Evolutionary conservation across 2,113 vertebrate genomes (phyloP).

Genomic region (Pseudonaja textilis): DNA sequence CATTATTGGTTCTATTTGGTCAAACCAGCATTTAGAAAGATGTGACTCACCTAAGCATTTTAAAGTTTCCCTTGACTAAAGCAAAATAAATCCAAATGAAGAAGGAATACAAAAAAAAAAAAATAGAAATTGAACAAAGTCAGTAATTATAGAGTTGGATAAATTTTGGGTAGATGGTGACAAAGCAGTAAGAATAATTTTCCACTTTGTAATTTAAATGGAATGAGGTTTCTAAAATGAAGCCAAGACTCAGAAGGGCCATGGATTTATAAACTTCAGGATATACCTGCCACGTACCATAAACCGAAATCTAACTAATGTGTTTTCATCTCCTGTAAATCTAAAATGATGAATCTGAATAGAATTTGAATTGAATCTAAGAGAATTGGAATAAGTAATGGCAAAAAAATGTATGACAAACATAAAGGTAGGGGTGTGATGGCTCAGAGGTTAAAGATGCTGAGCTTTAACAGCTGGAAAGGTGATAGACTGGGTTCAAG

Average conservation of each 20-base stretch:
- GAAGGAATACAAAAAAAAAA: not conserved
- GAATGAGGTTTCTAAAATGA: not conserved
- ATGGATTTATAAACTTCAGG: not conserved
- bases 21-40: conserved; percentile 26
- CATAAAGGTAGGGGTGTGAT: not conserved
- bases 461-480: not conserved
- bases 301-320: not conserved
- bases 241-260: not conserved
- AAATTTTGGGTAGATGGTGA: not conserved
- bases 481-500: not conserved
- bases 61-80: not conserved
- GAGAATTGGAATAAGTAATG: not conserved
- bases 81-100: not conserved
- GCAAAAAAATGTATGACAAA: not conserved
- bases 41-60: conserved; percentile 15
- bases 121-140: conserved; percentile 14
- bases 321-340: not conserved
- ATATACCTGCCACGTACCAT: not conserved
- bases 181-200: not conserved
- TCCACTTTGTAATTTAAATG: not conserved
- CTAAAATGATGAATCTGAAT: not conserved
- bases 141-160: not conserved
- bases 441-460: not conserved
- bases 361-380: not conserved
- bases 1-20: not conserved